phyloP scores from a whole-genome alignment of 2,888 invertebrate genomes.

The Empis livida region DNA sequence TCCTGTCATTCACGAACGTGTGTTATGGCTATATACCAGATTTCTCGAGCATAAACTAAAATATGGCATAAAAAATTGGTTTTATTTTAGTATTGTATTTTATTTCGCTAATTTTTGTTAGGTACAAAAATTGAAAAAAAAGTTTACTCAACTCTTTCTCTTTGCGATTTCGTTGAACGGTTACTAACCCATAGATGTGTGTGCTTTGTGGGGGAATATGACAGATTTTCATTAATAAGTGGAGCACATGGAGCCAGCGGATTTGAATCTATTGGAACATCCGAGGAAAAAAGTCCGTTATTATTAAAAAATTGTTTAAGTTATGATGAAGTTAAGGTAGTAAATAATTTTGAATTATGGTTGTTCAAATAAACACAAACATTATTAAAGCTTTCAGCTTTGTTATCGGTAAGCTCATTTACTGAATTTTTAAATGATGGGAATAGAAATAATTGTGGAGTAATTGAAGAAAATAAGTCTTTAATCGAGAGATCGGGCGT shows the following conservation, averaged over 20 bases:
- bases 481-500: conserved; percentile 34
- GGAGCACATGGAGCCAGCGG: conserved; percentile 30
- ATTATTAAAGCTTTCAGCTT: conserved; percentile 26
- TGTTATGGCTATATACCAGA: conserved; percentile 42
- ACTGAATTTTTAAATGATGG: conserved; percentile 41
- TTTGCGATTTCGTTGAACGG: conserved; percentile 36
- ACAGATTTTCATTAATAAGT: conserved; percentile 28
- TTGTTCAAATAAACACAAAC: background rate
- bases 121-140: conserved; percentile 25
- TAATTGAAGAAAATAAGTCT: conserved; percentile 20
- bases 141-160: conserved; percentile 31
- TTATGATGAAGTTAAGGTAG: conserved; percentile 41
- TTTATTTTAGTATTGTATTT: no score
- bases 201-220: conserved; percentile 28
- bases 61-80: no score
- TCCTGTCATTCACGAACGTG: conserved; percentile 49
- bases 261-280: conserved; percentile 38
- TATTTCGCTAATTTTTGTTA: conserved; percentile 9
- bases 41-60: conserved; percentile 45
- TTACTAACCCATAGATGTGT: conserved; percentile 37
- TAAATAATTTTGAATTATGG: no score
- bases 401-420: conserved; percentile 38
- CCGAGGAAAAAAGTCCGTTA: conserved; percentile 32
- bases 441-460: conserved; percentile 35
- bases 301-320: conserved; percentile 37